These are phyloP conservation scores for Porites lobata DNA, from an alignment of 92 coral and sea anemone species.

Conservation along the genomic window DNA sequence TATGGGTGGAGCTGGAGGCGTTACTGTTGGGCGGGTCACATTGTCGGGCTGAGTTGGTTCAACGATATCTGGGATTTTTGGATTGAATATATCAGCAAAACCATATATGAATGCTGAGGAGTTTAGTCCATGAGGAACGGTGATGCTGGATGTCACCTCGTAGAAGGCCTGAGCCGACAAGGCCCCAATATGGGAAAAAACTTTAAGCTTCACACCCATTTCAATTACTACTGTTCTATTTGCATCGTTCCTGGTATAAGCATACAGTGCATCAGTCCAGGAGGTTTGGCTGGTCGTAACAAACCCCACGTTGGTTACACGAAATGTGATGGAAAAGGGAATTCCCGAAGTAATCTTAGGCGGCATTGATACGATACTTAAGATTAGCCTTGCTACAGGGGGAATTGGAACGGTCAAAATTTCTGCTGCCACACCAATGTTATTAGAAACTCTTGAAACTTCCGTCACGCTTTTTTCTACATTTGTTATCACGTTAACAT, in stretches of 20 bases:
- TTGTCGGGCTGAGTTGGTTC: background rate
- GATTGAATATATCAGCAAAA: constrained; percentile 67
- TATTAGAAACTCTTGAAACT: constrained; percentile 38
- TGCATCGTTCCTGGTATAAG: constrained; percentile 40
- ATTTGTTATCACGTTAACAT: constrained; percentile 67
- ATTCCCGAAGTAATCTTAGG: constrained; percentile 59
- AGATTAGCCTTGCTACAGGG: constrained; percentile 48
- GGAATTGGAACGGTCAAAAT: constrained; percentile 31
- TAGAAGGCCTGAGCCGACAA: constrained; percentile 55
- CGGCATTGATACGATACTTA: constrained; percentile 52
- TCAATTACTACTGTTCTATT: constrained; percentile 45
- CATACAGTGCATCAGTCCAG: constrained; percentile 79
- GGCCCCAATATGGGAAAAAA: constrained; percentile 66
- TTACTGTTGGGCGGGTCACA: constrained; percentile 37
- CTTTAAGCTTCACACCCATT: constrained; percentile 64
- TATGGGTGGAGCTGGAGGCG: constrained; percentile 10
- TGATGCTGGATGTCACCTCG: constrained; percentile 31
- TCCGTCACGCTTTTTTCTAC: constrained; percentile 45
- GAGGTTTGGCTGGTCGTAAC: constrained; percentile 52
- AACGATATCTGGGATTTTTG: constrained; percentile 10
- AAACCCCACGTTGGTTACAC: constrained; percentile 62
- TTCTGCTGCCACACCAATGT: constrained; percentile 36
- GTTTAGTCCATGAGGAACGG: constrained; percentile 39
- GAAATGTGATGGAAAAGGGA: constrained; percentile 51
- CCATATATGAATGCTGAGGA: constrained; percentile 59